Percentiles rank a stretch among this genome's conserved stretches.
phyloP scores from a whole-genome alignment of 2,888 invertebrate genomes.

The Terebella lapidaria region DNA sequence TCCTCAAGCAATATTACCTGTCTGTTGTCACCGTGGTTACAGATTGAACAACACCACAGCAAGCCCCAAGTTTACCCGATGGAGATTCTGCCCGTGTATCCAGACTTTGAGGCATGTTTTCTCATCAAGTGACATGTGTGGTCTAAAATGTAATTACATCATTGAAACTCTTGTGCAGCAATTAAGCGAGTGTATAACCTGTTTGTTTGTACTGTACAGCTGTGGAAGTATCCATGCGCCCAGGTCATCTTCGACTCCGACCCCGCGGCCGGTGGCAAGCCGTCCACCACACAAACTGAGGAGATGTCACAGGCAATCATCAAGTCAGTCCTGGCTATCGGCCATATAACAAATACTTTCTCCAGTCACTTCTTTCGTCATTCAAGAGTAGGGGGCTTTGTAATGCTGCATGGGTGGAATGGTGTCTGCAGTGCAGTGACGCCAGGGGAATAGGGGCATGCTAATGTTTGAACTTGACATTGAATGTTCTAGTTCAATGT shows the following conservation, averaged over 20 bases:
- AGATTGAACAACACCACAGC: slow-evolving; percentile 87
- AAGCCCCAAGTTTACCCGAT: slow-evolving; percentile 91
- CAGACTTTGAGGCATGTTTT: slow-evolving; percentile 73
- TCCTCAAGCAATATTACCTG: not conserved
- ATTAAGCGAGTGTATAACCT: too few species aligned
- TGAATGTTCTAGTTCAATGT: too few species aligned
- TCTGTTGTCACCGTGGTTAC: not conserved
- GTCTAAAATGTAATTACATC: too few species aligned
- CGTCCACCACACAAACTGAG: slow-evolving; percentile 82
- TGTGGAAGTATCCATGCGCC: slow-evolving; percentile 98
- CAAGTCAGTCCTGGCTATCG: slow-evolving; percentile 59
- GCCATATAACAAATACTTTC: too few species aligned
- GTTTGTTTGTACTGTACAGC: slow-evolving; percentile 56
- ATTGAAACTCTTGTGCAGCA: too few species aligned
- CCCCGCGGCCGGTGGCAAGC: slow-evolving; percentile 84
- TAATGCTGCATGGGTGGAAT: too few species aligned
- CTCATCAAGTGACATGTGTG: too few species aligned
- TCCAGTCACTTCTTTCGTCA: too few species aligned
- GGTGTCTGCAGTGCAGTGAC: too few species aligned
- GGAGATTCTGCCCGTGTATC: slow-evolving; percentile 81
- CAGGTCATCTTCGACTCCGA: slow-evolving; percentile 96
- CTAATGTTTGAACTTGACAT: too few species aligned
- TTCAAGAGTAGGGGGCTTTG: too few species aligned
- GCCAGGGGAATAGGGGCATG: too few species aligned
- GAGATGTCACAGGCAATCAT: slow-evolving; percentile 99